Percentiles rank a stretch among this genome's conserved stretches.
Evolutionary conservation across 1,140 invertebrate species (phyloP).

Genomic region (Lordiphosa mommai): DNA sequence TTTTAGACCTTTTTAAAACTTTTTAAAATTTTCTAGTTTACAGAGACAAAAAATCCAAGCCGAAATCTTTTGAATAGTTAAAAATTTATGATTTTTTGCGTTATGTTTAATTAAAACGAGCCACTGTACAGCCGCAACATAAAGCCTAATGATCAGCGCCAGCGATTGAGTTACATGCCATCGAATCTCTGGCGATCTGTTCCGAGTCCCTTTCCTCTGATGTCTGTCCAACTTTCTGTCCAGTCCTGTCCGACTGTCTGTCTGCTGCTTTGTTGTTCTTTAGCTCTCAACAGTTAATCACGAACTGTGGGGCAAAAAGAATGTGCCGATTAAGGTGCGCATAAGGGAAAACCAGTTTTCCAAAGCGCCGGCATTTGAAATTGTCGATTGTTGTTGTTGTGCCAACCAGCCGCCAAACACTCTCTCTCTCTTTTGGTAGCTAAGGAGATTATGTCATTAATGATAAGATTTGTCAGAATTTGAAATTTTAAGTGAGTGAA

Average conservation of each 20-base stretch:
- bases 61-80: no score
- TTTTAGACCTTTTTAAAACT: no score
- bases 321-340: slow-evolving; percentile 55
- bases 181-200: slow-evolving; percentile 59
- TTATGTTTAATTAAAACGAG: no score
- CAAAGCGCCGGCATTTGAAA: slow-evolving; percentile 5
- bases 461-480: not conserved
- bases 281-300: slow-evolving; percentile 72
- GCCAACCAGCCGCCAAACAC: not conserved
- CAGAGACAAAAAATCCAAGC: no score
- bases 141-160: slow-evolving; percentile 73
- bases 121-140: slow-evolving; percentile 39
- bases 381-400: slow-evolving; percentile 8
- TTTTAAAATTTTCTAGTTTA: no score
- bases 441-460: slow-evolving; percentile 9
- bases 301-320: slow-evolving; percentile 58
- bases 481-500: no score
- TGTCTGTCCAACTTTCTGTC: not conserved
- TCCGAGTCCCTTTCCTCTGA: slow-evolving; percentile 2
- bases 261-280: slow-evolving; percentile 18
- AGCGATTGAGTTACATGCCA: slow-evolving; percentile 71
- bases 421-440: not conserved
- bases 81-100: no score
- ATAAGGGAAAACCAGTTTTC: slow-evolving; percentile 3
- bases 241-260: slow-evolving; percentile 4